These are phyloP conservation scores for Dendronephthya gigantea DNA, from an alignment of 64 coral and sea anemone species.

Conservation along the genomic window DNA sequence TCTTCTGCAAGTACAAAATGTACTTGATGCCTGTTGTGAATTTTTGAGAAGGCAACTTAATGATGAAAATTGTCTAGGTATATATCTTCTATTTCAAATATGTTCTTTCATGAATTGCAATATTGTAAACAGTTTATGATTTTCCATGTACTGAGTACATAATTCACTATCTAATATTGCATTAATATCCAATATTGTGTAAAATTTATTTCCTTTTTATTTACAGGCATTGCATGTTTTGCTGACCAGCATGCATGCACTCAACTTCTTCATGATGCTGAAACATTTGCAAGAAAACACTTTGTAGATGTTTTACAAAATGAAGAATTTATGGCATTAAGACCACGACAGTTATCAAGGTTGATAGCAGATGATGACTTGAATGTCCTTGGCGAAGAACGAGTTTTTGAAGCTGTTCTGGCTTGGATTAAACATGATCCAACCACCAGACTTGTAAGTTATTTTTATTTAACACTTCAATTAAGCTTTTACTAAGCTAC, in stretches of 20 bases:
- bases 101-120: no score
- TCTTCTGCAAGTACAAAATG: slow-evolving; percentile 78
- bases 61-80: slow-evolving; percentile 91
- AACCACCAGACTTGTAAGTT: slow-evolving; percentile 48
- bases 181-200: no score
- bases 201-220: no score
- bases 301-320: slow-evolving; percentile 92
- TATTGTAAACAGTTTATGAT: no score
- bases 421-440: slow-evolving; percentile 89
- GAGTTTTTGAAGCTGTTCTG: slow-evolving; percentile 88
- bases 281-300: slow-evolving; percentile 67
- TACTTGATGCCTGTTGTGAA: slow-evolving; percentile 87
- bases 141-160: no score
- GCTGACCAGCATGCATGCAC: slow-evolving; percentile 73
- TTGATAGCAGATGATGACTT: slow-evolving; percentile 78
- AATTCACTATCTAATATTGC: no score
- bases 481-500: not conserved
- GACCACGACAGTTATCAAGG: slow-evolving; percentile 49
- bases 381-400: slow-evolving; percentile 74
- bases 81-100: not conserved
- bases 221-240: slow-evolving; percentile 81
- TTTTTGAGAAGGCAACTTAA: slow-evolving; percentile 84
- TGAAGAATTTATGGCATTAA: slow-evolving; percentile 88
- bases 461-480: no score
- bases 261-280: slow-evolving; percentile 55